Percentiles rank a stretch among this genome's conserved stretches.
phyloP scores from a whole-genome alignment of 2,113 vertebrate species.

The Chaetodon auriga region DNA sequence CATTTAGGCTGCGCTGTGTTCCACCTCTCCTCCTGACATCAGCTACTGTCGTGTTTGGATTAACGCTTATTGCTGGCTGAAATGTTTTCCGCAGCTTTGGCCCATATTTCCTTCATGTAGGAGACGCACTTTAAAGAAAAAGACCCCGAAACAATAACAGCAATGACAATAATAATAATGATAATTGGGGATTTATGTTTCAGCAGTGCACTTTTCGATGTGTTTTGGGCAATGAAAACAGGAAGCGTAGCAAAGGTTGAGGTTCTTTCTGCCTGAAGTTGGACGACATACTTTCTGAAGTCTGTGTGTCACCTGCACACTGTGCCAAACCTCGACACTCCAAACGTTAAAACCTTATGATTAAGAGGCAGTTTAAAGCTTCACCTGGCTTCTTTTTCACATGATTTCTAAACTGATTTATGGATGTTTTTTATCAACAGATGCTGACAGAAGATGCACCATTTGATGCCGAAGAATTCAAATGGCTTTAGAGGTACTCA shows the following conservation, averaged over 20 bases:
- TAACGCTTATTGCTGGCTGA: constrained; percentile 33
- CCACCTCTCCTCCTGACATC: constrained; percentile 48
- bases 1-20: constrained; percentile 53
- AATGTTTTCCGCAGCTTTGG: constrained; percentile 2
- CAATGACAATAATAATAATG: neutral
- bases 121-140: neutral
- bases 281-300: too few species aligned
- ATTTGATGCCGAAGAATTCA: neutral
- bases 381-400: neutral
- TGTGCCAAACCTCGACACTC: too few species aligned
- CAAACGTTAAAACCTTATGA: neutral
- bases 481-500: neutral
- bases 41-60: constrained; percentile 67
- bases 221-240: too few species aligned
- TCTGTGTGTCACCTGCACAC: neutral
- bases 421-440: neutral
- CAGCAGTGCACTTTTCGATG: too few species aligned
- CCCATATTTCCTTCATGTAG: neutral
- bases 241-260: too few species aligned
- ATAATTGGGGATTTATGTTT: too few species aligned
- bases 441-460: neutral
- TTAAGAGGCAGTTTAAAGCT: neutral
- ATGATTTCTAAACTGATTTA: neutral
- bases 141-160: neutral
- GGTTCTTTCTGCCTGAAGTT: too few species aligned